Evolutionary conservation across 35 echinoderm and acorn worm genomes (phyloP), one percentile per base, ranked within the genome.

Genomic region (Lytechinus variegatus): DNA sequence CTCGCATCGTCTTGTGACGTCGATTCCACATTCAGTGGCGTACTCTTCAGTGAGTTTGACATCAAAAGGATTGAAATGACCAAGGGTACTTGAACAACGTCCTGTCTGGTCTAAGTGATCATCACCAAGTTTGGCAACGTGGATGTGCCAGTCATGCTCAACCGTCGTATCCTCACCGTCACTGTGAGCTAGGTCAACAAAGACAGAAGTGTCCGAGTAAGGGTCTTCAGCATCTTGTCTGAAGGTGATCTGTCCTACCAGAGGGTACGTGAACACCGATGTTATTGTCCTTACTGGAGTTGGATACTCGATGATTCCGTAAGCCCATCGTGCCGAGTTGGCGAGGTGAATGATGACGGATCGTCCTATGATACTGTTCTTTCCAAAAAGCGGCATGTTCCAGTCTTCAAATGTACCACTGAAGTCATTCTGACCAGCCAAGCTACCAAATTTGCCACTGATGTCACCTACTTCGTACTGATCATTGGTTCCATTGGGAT

Each of bases 101-200:
- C 92, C 90, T 9, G 87, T 88, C 6, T 94, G 27, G 5, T 96
- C 54, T 9, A 98, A n/a, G 52, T 95, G 97, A 87, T 99, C 98
- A 86, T 96, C 94, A 16, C 72, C 92, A 8, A 97, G 92, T 72
- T 89, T 89, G 28, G 54, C 9, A 28, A 95, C 86, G 92, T 99
- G 98, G 10, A 99, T 93, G 89, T 99, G 98, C 98, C 98, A 99
- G 91, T 99, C 97, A 88, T 99, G 98, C 19, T 95, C 86, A 9
- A 56, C 14, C 4, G 95, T 97, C 12, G 97, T 94, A 4, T 86
- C 52, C 21, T 95, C 89, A 4, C 98, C 98, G 57, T 99, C 96
- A 24, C 94, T 96, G 54, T 99, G 96, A 3, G 97, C 96, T 3
- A 99, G 87, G 55, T 98, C 97, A 10, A 99, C 95, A 91, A 95